Evolutionary conservation across 92 coral and sea anemone species (phyloP), one percentile per base, ranked within the genome.

Genomic region (Pocillopora meandrina): DNA sequence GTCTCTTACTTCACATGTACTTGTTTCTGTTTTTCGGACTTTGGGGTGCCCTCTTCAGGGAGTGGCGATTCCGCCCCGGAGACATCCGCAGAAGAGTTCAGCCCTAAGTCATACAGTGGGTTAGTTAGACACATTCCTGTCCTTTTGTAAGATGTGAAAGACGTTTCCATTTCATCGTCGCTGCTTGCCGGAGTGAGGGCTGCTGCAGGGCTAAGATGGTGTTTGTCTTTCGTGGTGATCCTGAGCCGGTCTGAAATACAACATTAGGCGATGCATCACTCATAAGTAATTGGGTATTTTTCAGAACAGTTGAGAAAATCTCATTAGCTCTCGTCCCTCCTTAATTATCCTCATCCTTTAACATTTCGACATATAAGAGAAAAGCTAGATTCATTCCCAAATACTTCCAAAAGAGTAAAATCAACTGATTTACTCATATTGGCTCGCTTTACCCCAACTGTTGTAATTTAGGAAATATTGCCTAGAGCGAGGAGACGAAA

Each of bases 171-270:
- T 67, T 81, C 85, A 33, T 71, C 85, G 47, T 72, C 69, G 21
- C 78, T 78, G 71, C 84, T 64, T 56, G 78, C 77, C 55, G 77
- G 83, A 20, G 89, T 57, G 12, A 18, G 52, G 10, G 20, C 77
- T 1, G 59, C n/a, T 36, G 42, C 10, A 4, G 61, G 69, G 35
- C 61, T 18, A 13, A 81, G 47, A 15, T 2, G 70, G 60, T 70
- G 36, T 31, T 64, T n/a, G 20, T 59, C 77, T 42, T 61, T 81
- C 42, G 85, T 35, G 12, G 19, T 0, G 36, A 58, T 15, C 36
- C 58, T 14, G 60, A 60, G 47, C 20, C 58, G 70, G 23, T 77
- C 85, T 81, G 14, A 15, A 59, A 42, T 42, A 42, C 5, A 7
- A 42, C 49, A 47, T 42, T 7, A 19, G 4, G 12, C 26, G 19